These are phyloP conservation scores for Linurgus olivaceus DNA, from an alignment of 2,797 vertebrate species.

Conservation along the genomic window DNA sequence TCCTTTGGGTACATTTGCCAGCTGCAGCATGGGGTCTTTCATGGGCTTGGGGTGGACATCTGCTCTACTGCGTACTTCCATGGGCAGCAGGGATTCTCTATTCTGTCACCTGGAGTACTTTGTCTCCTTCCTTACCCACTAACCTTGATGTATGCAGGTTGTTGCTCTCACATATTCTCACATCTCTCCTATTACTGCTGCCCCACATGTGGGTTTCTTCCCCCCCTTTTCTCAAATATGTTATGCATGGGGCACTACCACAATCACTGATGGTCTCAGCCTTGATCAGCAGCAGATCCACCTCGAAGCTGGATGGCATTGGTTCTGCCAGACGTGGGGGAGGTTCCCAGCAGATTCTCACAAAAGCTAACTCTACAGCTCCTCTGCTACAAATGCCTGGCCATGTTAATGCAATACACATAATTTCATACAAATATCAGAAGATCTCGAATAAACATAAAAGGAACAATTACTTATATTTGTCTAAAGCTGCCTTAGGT, in stretches of 20 bases:
- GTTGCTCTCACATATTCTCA: background rate
- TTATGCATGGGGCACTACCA: too few relatives aligned
- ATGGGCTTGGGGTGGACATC: background rate
- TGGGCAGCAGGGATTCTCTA: background rate
- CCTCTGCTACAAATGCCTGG: background rate
- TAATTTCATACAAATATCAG: background rate
- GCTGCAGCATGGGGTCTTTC: background rate
- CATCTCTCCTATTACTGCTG: background rate
- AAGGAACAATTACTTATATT: background rate
- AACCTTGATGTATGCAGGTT: background rate
- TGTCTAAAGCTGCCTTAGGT: background rate
- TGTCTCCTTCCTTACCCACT: background rate
- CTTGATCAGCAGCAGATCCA: background rate
- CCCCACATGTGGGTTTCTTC: background rate
- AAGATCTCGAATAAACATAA: background rate
- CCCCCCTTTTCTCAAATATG: accelerated
- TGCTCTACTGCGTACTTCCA: accelerated
- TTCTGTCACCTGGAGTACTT: background rate
- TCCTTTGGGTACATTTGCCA: background rate
- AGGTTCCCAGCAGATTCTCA: background rate
- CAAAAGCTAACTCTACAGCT: background rate
- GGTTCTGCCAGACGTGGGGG: background rate
- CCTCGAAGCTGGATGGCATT: accelerated
- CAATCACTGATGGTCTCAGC: accelerated
- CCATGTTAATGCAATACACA: background rate